Conservation (phyloP, 2,797 vertebrate genomes). For the Poecilia picta region DNA sequence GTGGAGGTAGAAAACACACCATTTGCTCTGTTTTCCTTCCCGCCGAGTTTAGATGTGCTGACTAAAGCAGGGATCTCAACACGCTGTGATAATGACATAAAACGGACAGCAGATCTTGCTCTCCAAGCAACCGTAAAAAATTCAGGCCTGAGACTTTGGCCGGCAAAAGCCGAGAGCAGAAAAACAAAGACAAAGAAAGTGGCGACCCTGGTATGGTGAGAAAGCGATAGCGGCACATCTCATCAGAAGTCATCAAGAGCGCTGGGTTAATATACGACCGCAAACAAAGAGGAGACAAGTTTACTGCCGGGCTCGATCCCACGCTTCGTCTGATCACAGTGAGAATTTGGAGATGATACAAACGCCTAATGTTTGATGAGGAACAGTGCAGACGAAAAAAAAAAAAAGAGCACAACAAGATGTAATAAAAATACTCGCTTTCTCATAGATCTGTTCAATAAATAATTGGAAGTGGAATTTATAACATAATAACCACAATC, state of each 20-base stretch:
- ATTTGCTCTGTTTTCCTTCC: conserved; percentile 60
- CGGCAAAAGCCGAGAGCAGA: background rate
- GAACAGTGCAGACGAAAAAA: conserved; percentile 24
- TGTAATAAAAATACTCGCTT: conserved; percentile 53
- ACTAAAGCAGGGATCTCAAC: conserved; percentile 54
- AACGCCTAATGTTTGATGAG: conserved; percentile 39
- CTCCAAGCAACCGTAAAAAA: conserved; percentile 51
- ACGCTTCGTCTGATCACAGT: conserved; percentile 35
- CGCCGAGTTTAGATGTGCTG: conserved; percentile 60
- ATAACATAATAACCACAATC: conserved; percentile 60
- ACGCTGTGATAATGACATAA: conserved; percentile 55
- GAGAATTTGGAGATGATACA: conserved; percentile 46
- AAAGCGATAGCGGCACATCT: conserved; percentile 4
- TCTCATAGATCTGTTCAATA: conserved; percentile 53
- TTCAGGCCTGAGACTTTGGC: conserved; percentile 37
- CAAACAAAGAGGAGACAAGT: conserved; percentile 15
- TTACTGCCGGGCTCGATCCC: conserved; percentile 30
- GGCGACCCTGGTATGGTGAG: conserved; percentile 4
- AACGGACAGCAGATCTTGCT: conserved; percentile 46
- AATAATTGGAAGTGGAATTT: conserved; percentile 63
- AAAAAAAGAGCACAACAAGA: background rate
- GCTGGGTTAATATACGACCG: conserved; percentile 13
- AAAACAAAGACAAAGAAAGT: conserved; percentile 13
- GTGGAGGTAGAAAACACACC: conserved; percentile 58
- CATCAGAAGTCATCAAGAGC: conserved; percentile 12